Evolutionary conservation across 92 coral and sea anemone species (phyloP).

Genomic region (Zoanthus solanderi): DNA sequence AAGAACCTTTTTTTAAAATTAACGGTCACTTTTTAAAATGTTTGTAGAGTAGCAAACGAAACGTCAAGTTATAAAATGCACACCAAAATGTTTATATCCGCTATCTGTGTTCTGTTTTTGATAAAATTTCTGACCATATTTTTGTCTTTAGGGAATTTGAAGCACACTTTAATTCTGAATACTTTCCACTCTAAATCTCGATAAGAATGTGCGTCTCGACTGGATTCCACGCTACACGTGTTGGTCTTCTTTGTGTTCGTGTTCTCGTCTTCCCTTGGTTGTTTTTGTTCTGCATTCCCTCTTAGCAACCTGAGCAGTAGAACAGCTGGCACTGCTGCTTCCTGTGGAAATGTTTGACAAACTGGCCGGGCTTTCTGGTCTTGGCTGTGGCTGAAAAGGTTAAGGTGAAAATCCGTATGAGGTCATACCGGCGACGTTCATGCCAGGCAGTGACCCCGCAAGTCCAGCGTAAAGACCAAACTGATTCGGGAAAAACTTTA

Average conservation of each 20-base stretch:
- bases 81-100: no score
- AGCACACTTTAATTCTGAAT: background rate
- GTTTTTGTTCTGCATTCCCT: background rate
- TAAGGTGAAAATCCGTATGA: background rate
- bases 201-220: background rate
- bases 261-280: background rate
- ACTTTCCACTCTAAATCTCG: background rate
- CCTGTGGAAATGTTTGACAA: background rate
- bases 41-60: no score
- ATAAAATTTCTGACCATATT: no score
- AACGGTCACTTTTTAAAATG: no score
- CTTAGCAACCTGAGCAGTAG: background rate
- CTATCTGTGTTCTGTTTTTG: no score
- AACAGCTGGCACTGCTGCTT: background rate
- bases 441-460: constrained; percentile 11
- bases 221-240: background rate
- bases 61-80: no score
- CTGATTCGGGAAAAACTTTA: constrained; percentile 9
- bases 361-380: background rate
- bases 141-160: background rate
- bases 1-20: no score
- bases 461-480: constrained; percentile 7
- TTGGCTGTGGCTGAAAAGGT: background rate
- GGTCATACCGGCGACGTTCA: constrained; percentile 5
- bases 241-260: no score